Evolutionary conservation across 2,888 invertebrate species (phyloP).

Genomic region (Cremastobaeus sp.): DNA sequence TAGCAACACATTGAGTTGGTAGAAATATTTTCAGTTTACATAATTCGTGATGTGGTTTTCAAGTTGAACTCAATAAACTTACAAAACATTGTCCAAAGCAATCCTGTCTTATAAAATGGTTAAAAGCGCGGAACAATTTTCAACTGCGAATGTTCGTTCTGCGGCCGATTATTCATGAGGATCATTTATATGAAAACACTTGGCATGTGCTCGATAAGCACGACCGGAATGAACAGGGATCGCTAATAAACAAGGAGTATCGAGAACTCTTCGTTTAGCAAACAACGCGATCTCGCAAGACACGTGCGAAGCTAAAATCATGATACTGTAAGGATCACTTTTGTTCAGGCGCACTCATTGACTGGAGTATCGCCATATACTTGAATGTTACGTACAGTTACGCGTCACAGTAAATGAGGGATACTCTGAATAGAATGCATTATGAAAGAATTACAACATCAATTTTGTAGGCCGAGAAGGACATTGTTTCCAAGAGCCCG

Average conservation of each 20-base stretch:
- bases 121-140: conserved; percentile 33
- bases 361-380: conserved; percentile 64
- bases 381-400: conserved; percentile 59
- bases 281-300: conserved; percentile 69
- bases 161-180: conserved; percentile 31
- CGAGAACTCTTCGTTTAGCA: conserved; percentile 73
- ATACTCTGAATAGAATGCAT: conserved; percentile 33
- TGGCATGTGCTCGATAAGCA: conserved; percentile 35
- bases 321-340: conserved; percentile 73
- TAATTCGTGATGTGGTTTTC: no score
- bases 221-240: conserved; percentile 67
- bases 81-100: no score
- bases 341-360: conserved; percentile 66
- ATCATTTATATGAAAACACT: conserved; percentile 48
- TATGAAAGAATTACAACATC: conserved; percentile 9
- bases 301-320: conserved; percentile 78
- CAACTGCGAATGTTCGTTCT: conserved; percentile 25
- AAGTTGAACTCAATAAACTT: no score
- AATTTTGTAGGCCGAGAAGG: conserved; percentile 28
- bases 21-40: no score
- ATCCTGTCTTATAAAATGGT: no score
- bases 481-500: conserved; percentile 22
- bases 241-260: conserved; percentile 69
- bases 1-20: no score
- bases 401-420: conserved; percentile 34